Evolutionary conservation across 2,797 vertebrate genomes (phyloP), one percentile per base, ranked within the genome.

Genomic region (Antennarius maculatus): DNA sequence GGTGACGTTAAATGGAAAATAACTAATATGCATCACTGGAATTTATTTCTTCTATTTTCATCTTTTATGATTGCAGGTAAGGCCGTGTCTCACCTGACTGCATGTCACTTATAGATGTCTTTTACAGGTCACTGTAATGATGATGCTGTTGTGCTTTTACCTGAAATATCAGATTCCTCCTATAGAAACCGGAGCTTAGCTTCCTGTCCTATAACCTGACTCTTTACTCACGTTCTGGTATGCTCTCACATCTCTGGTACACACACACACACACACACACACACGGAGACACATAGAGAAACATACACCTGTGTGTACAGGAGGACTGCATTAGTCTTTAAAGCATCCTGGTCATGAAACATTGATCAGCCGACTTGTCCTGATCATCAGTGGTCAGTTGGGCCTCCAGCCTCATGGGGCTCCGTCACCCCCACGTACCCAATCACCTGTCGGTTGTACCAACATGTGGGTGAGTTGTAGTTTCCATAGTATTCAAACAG

Each of bases 201-300:
- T 92, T 91, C 89, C 87, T 91, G 67, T 82, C 47, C 58, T 23
- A 76, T 61, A 85, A 89, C 77, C 66, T 60, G 88, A 89, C 78
- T 84, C 83, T 66, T 42, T 15, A 12, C 34, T 87, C 73, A 83
- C 2, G 0, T 83, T 76, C 34, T 54, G 12, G 7, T 45, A 16
- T 31, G 47, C 56, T 3, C 61, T 12, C 39, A 54, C 53, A 6
- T 31, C 27, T 4, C 28, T 3, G 12, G 37, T 11, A 34, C 29
- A n/a, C 46, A 56, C 55, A 17, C 15, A 29, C 28, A 29, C 9
- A 46, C 42, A 57, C 43, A 43, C 23, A 23, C 23, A 23, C 23
- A 23, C 23, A 23, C 23, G 23, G 23, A 23, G 23, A 23, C 23
- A 23, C 23, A 23, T 23, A 23, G 23, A 23, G 29, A 31, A 43